Evolutionary conservation across 2,113 vertebrate genomes (phyloP), one percentile per base, ranked within the genome.

Genomic region (Spea multiplicata): DNA sequence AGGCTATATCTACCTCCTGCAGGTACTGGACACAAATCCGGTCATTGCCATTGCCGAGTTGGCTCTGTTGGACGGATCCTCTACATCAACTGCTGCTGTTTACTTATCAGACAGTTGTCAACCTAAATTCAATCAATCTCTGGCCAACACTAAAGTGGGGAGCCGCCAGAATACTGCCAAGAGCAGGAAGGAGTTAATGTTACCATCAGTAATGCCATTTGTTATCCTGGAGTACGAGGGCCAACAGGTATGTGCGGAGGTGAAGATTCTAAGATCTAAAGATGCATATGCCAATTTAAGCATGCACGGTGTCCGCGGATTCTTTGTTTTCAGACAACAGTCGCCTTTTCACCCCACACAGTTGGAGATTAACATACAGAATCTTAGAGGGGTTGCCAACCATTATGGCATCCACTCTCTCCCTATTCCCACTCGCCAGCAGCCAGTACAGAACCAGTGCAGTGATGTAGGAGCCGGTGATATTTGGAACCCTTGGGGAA

Each of bases 401-500:
- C 71, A 80, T 3, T 94, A 88, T 68, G 89, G 92, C 8, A 87
- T 94, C 49, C 93, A 94, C 68, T 8, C 73, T 14, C 92, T 91
- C 52, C 93, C 93, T 1, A 45, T 92, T 3, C 91, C 89, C 5
- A 81, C 86, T 66, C 71, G 87, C 53, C 83, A 74, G 1, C 75
- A 83, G 3, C 76, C 81, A 0, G 3, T 48, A 12, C 81, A 84
- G 47, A 81, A 76, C 68, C n/a, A 79, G 12, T 94, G 93, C 67
- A 87, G 86, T 30, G 87, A 90, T 62, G 86, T 90, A 67, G 89
- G 90, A 14, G 82, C 90, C 3, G 93, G 89, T 10, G 89, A 86
- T 3, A 92, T 93, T 83, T 94, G 83, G 90, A 92, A 94, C 83
- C 93, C 93, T 5, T 93, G 92, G 49, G 30, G 48, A 4, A 17